phyloP scores from a whole-genome alignment of 2,888 invertebrate genomes.

The Cantharis flavilabris region DNA sequence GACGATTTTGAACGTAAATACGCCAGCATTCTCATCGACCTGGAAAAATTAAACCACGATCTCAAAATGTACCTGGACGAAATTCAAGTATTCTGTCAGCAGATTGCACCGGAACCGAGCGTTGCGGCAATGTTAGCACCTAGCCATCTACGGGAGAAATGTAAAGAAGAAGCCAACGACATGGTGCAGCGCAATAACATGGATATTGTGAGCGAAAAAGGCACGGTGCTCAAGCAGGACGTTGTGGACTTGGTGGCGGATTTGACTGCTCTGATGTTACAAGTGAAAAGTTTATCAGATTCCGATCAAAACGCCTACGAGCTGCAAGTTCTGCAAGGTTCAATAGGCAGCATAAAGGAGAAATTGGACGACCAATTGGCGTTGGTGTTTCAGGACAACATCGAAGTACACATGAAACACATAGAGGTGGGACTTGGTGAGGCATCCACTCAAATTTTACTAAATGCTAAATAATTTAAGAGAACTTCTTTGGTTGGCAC shows the following conservation, averaged over 20 bases:
- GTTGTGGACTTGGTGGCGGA: conserved; percentile 82
- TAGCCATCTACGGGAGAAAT: conserved; percentile 84
- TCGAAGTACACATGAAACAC: conserved; percentile 90
- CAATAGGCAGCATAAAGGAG: conserved; percentile 86
- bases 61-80: conserved; percentile 84
- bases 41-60: conserved; percentile 89
- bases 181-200: conserved; percentile 77
- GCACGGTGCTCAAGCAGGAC: conserved; percentile 58
- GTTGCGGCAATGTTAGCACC: conserved; percentile 87
- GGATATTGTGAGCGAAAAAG: conserved; percentile 62
- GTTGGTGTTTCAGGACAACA: conserved; percentile 80
- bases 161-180: conserved; percentile 80
- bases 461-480: neutral
- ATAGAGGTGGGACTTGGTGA: conserved; percentile 74
- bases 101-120: conserved; percentile 86
- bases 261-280: conserved; percentile 86
- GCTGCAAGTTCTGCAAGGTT: conserved; percentile 86
- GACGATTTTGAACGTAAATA: conserved; percentile 91
- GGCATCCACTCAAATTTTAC: conserved; percentile 16
- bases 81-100: conserved; percentile 81
- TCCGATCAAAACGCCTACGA: conserved; percentile 89
- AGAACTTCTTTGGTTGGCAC: neutral
- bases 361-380: conserved; percentile 77
- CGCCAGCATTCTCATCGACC: conserved; percentile 83
- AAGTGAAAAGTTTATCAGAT: conserved; percentile 79